These are phyloP conservation scores for Himalopsyche anomala DNA, from an alignment of 2,888 invertebrate genomes.

Conservation along the genomic window DNA sequence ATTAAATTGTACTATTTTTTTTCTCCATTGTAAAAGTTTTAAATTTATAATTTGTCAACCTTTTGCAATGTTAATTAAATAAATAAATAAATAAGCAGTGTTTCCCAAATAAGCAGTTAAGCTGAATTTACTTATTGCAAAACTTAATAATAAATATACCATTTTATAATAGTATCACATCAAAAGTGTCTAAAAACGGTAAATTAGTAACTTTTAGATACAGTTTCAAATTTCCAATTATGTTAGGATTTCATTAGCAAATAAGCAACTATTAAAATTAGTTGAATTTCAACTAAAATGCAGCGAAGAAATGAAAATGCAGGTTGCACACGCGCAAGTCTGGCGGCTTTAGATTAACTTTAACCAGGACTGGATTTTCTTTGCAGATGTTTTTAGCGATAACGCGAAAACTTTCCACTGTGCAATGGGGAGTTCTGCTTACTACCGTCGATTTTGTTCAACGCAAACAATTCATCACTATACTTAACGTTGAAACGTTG, in stretches of 20 bases:
- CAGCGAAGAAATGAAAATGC: background rate
- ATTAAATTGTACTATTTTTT: too few species aligned
- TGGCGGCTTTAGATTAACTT: slow-evolving; percentile 27
- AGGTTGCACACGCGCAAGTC: slow-evolving; percentile 4
- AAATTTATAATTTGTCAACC: too few species aligned
- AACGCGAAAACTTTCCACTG: slow-evolving; percentile 50
- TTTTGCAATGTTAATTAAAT: too few species aligned
- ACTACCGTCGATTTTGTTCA: background rate
- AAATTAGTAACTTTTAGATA: background rate
- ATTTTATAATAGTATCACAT: too few species aligned
- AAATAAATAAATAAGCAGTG: too few species aligned
- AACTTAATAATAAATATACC: too few species aligned
- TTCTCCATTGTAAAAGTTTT: too few species aligned
- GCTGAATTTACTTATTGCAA: too few species aligned
- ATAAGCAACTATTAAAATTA: background rate
- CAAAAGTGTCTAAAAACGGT: too few species aligned
- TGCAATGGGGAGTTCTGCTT: background rate
- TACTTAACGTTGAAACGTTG: too few species aligned
- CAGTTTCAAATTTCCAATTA: background rate
- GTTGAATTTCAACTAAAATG: background rate
- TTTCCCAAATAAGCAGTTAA: too few species aligned
- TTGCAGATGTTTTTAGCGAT: slow-evolving; percentile 55
- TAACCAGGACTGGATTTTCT: slow-evolving; percentile 47
- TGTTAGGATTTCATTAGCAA: background rate
- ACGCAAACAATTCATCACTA: background rate